These are phyloP conservation scores for Ceryle rudis DNA, from an alignment of 2,797 vertebrate species.

Conservation along the genomic window DNA sequence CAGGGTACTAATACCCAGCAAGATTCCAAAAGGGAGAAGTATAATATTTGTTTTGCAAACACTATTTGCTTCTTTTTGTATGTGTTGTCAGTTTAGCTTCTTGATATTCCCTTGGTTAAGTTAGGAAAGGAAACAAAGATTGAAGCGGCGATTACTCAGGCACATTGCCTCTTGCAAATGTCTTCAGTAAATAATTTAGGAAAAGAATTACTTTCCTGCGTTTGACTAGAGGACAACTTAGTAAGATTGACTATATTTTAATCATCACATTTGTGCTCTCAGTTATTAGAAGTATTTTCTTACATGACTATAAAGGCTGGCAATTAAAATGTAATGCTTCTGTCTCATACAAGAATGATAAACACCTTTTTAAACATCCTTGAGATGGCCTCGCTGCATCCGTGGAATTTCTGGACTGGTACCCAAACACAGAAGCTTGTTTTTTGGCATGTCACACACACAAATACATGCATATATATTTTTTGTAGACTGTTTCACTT, in stretches of 20 bases:
- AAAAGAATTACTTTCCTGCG: neutral
- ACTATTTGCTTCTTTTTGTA: neutral
- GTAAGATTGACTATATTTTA: constrained; percentile 36
- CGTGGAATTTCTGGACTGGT: neutral
- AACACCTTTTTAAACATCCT: neutral
- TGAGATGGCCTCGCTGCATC: neutral
- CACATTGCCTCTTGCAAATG: neutral
- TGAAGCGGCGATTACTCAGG: neutral
- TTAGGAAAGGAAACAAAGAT: neutral
- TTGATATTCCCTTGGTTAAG: neutral
- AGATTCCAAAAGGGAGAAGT: neutral
- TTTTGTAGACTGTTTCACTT: neutral
- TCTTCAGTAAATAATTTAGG: constrained; percentile 39
- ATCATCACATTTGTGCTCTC: constrained; percentile 5
- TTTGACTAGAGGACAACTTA: neutral
- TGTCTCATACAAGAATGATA: neutral
- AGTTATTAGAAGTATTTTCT: constrained; percentile 26
- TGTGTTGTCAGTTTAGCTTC: neutral
- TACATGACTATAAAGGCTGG: neutral
- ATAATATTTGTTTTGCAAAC: neutral
- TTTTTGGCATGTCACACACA: neutral
- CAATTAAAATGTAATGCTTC: constrained; percentile 30
- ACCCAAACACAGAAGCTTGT: neutral
- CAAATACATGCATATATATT: neutral
- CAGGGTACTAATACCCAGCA: neutral